Conservation (phyloP, 2,888 invertebrate genomes). For the Teinopalpus imperialis region DNA sequence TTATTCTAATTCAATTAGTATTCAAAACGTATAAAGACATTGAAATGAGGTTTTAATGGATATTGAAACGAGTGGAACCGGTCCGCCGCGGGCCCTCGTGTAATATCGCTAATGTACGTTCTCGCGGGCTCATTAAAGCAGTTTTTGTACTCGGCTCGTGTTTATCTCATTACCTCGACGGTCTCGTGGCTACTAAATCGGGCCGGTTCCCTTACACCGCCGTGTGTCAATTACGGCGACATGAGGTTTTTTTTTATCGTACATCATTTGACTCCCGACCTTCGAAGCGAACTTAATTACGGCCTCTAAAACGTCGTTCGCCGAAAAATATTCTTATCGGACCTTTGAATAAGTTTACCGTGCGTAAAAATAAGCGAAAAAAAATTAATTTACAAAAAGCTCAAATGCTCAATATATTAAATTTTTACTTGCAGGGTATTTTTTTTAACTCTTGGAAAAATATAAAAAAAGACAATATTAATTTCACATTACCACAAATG, state of each 20-base stretch:
- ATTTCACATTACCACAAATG: no score
- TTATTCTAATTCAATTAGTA: conserved; percentile 55
- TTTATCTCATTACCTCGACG: conserved; percentile 60
- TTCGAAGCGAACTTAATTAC: conserved; percentile 11
- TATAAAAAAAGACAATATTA: no score
- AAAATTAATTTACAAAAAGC: no score
- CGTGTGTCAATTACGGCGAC: conserved; percentile 44
- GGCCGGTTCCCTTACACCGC: conserved; percentile 50
- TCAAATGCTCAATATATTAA: no score
- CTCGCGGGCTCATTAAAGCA: conserved; percentile 60
- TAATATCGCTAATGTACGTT: conserved; percentile 61
- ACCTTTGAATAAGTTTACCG: no score
- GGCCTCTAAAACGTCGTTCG: not conserved
- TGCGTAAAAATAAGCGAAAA: no score
- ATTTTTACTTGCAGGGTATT: no score
- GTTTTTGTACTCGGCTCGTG: conserved; percentile 61
- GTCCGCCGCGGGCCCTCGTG: conserved; percentile 47
- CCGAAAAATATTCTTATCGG: not conserved
- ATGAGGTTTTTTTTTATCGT: conserved; percentile 23
- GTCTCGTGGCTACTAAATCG: conserved; percentile 48
- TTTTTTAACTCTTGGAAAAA: no score
- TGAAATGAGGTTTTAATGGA: conserved; percentile 54
- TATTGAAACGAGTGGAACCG: conserved; percentile 52
- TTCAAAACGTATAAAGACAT: conserved; percentile 52
- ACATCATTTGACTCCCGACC: conserved; percentile 24